Evolutionary conservation across 2,113 vertebrate genomes (phyloP).

Genomic region (Zeus faber): DNA sequence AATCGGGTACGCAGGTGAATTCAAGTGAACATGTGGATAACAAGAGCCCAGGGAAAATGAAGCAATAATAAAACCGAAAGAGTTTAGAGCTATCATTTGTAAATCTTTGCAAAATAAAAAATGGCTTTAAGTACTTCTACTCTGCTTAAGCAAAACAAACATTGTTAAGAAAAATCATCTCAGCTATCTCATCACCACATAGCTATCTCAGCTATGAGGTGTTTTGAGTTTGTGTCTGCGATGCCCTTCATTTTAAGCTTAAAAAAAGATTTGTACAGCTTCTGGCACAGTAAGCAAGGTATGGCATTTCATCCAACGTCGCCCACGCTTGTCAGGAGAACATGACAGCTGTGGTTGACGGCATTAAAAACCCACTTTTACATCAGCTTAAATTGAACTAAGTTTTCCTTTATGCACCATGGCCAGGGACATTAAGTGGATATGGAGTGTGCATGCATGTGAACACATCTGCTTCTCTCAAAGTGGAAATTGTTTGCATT

Average conservation of each 20-base stretch:
- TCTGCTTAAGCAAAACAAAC: no score
- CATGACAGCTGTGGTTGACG: conserved; percentile 3
- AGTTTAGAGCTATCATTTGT: no score
- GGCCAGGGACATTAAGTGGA: background rate
- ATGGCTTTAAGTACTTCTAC: no score
- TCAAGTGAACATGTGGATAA: conserved; percentile 1
- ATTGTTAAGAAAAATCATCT: no score
- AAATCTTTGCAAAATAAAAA: no score
- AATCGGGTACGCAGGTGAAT: conserved; percentile 23
- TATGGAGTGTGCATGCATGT: background rate
- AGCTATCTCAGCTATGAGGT: no score
- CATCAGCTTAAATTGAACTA: background rate
- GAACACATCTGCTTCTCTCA: conserved; percentile 27
- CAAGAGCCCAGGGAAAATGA: background rate
- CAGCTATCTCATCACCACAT: no score
- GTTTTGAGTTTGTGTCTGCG: no score
- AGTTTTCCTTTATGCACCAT: conserved; percentile 13
- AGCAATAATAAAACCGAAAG: no score
- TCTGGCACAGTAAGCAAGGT: background rate
- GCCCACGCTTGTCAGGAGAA: background rate
- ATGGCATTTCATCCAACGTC: background rate
- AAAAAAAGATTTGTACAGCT: no score
- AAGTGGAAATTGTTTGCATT: no score
- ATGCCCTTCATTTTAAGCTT: no score
- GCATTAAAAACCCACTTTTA: background rate